Conservation (phyloP, 2,888 invertebrate species). For the Callyntrura guangdongensis region DNA sequence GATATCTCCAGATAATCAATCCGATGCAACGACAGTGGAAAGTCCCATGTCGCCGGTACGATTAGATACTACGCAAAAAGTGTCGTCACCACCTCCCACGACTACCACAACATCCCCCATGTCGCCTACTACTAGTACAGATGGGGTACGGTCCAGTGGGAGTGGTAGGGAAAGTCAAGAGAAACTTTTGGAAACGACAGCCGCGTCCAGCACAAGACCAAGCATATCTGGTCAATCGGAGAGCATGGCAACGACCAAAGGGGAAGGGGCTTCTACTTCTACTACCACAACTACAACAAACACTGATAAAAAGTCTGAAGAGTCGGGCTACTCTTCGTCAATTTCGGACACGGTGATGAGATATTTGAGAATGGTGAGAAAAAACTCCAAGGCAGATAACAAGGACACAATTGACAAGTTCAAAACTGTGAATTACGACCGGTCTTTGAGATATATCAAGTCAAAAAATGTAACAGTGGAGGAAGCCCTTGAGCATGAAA, state of each 20-base stretch:
- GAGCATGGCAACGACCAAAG: constrained; percentile 86
- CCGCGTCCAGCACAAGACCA: constrained; percentile 66
- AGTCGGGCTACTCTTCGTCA: constrained; percentile 89
- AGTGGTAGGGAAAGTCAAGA: constrained; percentile 80
- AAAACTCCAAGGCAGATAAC: constrained; percentile 91
- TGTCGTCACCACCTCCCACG: constrained; percentile 61
- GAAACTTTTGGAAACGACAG: constrained; percentile 71
- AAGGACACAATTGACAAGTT: constrained; percentile 93
- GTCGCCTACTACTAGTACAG: constrained; percentile 72
- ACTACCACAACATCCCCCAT: constrained; percentile 67
- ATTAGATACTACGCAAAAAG: constrained; percentile 52
- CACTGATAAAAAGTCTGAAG: constrained; percentile 83
- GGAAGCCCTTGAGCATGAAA: constrained; percentile 88
- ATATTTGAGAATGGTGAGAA: constrained; percentile 94
- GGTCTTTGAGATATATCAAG: constrained; percentile 93
- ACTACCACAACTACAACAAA: constrained; percentile 51
- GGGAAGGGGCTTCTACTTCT: constrained; percentile 83
- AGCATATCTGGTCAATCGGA: constrained; percentile 70
- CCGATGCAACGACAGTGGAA: constrained; percentile 64
- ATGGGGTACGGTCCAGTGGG: constrained; percentile 64
- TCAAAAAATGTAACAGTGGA: constrained; percentile 92
- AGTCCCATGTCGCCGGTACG: constrained; percentile 73
- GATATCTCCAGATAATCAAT: constrained; percentile 73
- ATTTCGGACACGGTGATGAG: constrained; percentile 95
- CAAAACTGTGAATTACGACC: constrained; percentile 95